These are phyloP conservation scores for Chymomyza costata DNA, from an alignment of 1,140 invertebrate species.

Conservation along the genomic window DNA sequence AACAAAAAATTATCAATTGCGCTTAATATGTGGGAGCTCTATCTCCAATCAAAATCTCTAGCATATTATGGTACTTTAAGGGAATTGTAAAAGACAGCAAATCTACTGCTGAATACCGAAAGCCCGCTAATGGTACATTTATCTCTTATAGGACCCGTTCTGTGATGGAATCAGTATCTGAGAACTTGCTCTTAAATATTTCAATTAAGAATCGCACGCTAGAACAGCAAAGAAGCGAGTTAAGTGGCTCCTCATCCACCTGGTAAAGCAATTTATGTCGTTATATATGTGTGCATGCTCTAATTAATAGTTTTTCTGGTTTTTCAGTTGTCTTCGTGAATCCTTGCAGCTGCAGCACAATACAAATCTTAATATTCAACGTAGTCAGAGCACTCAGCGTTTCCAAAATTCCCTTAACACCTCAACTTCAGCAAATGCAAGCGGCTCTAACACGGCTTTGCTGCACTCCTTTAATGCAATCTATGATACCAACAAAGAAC, in stretches of 20 bases:
- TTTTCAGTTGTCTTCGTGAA: constrained; percentile 65
- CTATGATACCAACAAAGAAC: constrained; percentile 68
- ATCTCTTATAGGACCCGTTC: constrained; percentile 55
- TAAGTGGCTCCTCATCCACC: constrained; percentile 58
- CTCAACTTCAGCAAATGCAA: constrained; percentile 27
- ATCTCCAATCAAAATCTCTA: too few relatives aligned
- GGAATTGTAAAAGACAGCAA: too few relatives aligned
- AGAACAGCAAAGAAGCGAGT: constrained; percentile 65
- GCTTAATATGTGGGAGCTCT: background rate
- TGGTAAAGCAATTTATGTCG: constrained; percentile 39
- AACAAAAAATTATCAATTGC: background rate
- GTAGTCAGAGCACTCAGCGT: constrained; percentile 73
- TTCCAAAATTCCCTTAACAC: constrained; percentile 65
- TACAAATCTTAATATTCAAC: constrained; percentile 74
- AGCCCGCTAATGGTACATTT: too few relatives aligned
- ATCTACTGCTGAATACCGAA: too few relatives aligned
- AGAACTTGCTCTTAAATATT: constrained; percentile 77
- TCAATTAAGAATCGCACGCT: constrained; percentile 77
- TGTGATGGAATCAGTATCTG: constrained; percentile 74
- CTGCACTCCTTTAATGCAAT: constrained; percentile 32
- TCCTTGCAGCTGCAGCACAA: constrained; percentile 74
- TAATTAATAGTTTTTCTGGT: too few relatives aligned
- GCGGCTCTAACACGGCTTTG: constrained; percentile 15
- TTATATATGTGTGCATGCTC: background rate
- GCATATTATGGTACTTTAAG: too few relatives aligned